Evolutionary conservation across 2,113 vertebrate species (phyloP).

Genomic region (Melanostigma gelatinosum): DNA sequence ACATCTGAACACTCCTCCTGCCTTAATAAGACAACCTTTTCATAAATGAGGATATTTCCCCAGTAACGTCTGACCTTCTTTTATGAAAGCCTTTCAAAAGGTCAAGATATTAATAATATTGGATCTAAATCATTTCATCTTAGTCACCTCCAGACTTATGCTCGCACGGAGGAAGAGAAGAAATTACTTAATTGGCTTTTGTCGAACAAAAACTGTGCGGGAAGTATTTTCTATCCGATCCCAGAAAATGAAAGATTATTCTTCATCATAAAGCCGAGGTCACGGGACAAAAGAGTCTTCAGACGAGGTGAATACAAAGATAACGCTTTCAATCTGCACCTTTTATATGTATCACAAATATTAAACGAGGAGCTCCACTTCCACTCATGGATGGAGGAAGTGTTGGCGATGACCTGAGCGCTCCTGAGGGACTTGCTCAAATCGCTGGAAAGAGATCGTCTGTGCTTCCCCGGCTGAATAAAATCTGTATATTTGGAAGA

Average conservation of each 20-base stretch:
- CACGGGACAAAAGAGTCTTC: not conserved
- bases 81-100: constrained; percentile 57
- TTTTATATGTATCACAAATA: not conserved
- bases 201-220: constrained; percentile 26
- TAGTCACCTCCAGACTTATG: constrained; percentile 45
- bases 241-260: constrained; percentile 41
- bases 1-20: not conserved
- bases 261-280: constrained; percentile 17
- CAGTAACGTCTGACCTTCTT: constrained; percentile 58
- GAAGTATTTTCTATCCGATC: constrained; percentile 30
- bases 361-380: not conserved
- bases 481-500: not conserved
- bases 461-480: not conserved
- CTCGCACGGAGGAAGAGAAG: constrained; percentile 52
- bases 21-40: constrained; percentile 34
- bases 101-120: constrained; percentile 36
- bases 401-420: not conserved
- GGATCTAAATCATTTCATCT: constrained; percentile 57
- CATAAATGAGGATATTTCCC: constrained; percentile 57
- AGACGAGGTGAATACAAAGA: not conserved
- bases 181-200: constrained; percentile 56
- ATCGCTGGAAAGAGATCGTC: not conserved
- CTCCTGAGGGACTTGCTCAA: not conserved
- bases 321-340: not conserved
- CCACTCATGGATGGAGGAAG: constrained; percentile 2